A percentile compares a stretch with the other conserved stretches of the same genome.
These are phyloP conservation scores for Perccottus glenii DNA, from an alignment of 2,113 vertebrate species.

Conservation along the genomic window DNA sequence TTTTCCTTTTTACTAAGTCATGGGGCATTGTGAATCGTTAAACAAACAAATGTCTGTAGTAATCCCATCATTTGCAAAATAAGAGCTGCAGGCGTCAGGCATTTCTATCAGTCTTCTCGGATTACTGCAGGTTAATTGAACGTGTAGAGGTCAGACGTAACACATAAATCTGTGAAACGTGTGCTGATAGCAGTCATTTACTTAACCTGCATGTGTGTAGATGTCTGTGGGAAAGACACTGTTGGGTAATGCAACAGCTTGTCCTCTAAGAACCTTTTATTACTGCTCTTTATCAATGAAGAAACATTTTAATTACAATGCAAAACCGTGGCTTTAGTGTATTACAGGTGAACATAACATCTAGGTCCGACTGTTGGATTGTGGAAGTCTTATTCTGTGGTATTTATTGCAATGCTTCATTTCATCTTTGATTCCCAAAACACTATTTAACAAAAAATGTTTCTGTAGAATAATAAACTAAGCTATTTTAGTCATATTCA, in stretches of 20 bases:
- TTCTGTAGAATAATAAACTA: no score
- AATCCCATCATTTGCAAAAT: constrained; percentile 13
- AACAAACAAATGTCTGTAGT: neutral
- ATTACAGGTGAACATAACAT: no score
- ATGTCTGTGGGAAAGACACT: neutral
- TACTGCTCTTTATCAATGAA: no score
- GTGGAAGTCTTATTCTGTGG: no score
- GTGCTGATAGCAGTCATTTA: constrained; percentile 37
- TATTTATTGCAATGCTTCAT: no score
- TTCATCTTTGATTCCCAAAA: no score
- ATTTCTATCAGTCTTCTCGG: constrained; percentile 16
- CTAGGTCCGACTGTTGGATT: no score
- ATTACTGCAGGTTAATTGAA: constrained; percentile 50
- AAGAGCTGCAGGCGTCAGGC: constrained; percentile 15
- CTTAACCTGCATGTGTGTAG: constrained; percentile 10
- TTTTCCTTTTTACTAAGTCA: neutral
- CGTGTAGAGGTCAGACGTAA: constrained; percentile 27
- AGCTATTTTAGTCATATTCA: no score
- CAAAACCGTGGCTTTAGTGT: no score
- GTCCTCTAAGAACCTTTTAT: constrained; percentile 4
- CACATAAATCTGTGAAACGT: constrained; percentile 14
- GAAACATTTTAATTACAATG: no score
- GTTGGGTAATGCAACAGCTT: constrained; percentile 4
- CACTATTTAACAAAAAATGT: no score
- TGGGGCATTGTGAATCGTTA: neutral